Evolutionary conservation across 2,888 invertebrate genomes (phyloP).

Genomic region (Temnothorax ravouxi): DNA sequence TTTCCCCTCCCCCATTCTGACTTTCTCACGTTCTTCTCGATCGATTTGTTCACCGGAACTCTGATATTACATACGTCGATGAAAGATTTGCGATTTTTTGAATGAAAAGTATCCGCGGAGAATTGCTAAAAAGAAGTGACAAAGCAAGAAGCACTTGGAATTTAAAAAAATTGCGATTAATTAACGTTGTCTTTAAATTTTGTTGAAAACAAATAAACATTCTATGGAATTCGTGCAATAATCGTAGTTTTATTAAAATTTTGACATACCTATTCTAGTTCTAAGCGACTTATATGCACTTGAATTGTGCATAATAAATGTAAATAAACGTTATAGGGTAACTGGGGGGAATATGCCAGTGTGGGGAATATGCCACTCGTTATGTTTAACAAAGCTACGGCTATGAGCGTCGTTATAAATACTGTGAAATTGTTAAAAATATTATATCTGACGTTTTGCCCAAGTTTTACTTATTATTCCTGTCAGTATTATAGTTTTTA

Average conservation of each 20-base stretch:
- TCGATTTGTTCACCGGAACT: slow-evolving; percentile 5
- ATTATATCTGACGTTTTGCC: too few relatives aligned
- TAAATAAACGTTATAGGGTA: not conserved
- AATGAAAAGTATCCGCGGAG: not conserved
- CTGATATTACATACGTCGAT: slow-evolving; percentile 21
- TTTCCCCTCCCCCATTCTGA: not conserved
- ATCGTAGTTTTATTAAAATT: not conserved
- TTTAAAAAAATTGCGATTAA: slow-evolving; percentile 3
- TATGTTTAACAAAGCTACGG: too few relatives aligned
- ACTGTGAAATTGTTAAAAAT: too few relatives aligned
- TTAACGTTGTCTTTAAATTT: not conserved
- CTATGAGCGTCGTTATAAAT: too few relatives aligned
- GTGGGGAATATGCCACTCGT: too few relatives aligned
- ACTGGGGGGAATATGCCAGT: too few relatives aligned
- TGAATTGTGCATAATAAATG: not conserved
- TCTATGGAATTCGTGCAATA: not conserved
- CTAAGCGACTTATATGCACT: not conserved
- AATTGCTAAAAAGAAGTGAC: not conserved
- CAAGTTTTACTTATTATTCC: too few relatives aligned
- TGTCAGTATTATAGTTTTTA: too few relatives aligned
- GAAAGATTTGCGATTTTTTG: slow-evolving; percentile 14
- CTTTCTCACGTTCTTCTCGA: not conserved
- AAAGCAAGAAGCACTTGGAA: not conserved
- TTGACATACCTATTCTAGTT: not conserved
- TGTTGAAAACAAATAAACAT: not conserved